These are phyloP conservation scores for Cheiracanthium punctorium DNA, from an alignment of 2,888 invertebrate species.

Conservation along the genomic window DNA sequence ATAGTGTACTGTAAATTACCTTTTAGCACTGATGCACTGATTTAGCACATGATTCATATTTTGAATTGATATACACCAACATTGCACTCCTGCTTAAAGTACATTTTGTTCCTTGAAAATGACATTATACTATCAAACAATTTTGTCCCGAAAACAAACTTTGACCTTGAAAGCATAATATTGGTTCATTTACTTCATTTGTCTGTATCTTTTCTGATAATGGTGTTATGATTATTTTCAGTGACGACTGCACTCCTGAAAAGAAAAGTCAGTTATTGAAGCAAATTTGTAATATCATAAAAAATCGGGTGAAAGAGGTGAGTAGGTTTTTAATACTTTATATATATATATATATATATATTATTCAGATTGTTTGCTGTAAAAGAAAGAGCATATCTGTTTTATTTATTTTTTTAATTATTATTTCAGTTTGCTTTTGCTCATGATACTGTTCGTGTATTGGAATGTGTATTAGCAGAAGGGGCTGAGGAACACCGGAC, in stretches of 20 bases:
- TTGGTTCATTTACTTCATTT: too few species aligned
- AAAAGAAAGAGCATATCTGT: too few species aligned
- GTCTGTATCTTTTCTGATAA: not conserved
- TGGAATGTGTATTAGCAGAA: conserved; percentile 90
- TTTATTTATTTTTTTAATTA: too few species aligned
- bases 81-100: too few species aligned
- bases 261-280: conserved; percentile 37
- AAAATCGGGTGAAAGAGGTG: conserved; percentile 61
- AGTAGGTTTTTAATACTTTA: not conserved
- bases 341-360: not conserved
- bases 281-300: conserved; percentile 47
- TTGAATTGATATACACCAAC: too few species aligned
- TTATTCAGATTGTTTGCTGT: not conserved
- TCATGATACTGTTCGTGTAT: conserved; percentile 90
- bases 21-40: too few species aligned
- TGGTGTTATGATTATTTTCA: not conserved
- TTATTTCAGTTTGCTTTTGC: conserved; percentile 73
- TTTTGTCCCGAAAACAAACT: not conserved
- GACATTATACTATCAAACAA: not conserved
- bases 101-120: too few species aligned
- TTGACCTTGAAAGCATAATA: not conserved
- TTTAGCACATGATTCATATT: too few species aligned
- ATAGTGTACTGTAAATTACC: too few species aligned
- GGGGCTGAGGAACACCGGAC: conserved; percentile 82
- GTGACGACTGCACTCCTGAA: conserved; percentile 50